A percentile compares a stretch with the other conserved stretches of the same genome.
Evolutionary conservation across 2,113 vertebrate species (phyloP).

Genomic region (Nannospalax galili): DNA sequence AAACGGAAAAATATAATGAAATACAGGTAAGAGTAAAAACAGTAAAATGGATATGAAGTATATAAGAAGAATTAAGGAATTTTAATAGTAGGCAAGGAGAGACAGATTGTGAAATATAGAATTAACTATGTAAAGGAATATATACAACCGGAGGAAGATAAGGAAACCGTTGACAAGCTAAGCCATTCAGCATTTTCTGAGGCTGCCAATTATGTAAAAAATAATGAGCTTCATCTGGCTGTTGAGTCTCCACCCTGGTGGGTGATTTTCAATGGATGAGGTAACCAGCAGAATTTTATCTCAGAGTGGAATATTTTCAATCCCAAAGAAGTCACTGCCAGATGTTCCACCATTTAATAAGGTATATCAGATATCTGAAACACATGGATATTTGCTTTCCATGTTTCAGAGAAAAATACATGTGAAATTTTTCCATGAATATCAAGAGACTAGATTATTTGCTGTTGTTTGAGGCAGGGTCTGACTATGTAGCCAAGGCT

Average conservation of each 20-base stretch:
- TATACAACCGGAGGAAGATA: background rate
- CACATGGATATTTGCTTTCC: background rate
- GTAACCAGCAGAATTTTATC: background rate
- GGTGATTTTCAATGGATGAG: background rate
- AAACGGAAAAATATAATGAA: background rate
- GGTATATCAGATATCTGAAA: slow-evolving; percentile 3
- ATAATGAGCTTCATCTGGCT: background rate
- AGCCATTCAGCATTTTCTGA: background rate
- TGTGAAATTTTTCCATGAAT: background rate
- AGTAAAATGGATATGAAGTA: background rate
- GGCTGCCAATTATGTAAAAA: background rate
- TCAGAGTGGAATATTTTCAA: background rate
- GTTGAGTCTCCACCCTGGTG: background rate
- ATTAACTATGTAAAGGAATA: background rate
- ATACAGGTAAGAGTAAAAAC: background rate
- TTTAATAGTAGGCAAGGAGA: background rate
- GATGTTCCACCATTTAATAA: background rate
- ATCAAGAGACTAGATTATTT: background rate
- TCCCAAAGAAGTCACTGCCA: slow-evolving; percentile 1
- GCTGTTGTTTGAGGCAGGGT: background rate
- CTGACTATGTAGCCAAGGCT: background rate
- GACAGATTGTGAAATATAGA: background rate
- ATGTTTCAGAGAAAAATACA: slow-evolving; percentile 10
- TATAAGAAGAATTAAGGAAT: too few species aligned
- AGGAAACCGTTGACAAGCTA: background rate